phyloP scores from a whole-genome alignment of 2,797 vertebrate genomes.

The Anguilla marmorata region DNA sequence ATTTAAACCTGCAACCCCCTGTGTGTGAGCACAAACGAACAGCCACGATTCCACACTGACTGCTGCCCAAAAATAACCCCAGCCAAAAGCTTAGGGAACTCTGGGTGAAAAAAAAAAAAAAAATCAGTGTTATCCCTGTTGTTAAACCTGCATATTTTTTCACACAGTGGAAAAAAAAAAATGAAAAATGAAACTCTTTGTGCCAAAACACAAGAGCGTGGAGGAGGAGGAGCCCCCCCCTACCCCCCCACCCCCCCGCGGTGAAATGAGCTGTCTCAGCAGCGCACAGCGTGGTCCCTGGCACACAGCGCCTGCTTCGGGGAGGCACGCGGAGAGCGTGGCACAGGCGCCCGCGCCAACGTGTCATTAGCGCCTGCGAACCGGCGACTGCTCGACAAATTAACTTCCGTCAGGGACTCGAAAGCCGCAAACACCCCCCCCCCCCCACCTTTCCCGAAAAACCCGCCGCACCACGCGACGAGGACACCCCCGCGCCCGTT shows the following conservation, averaged over 20 bases:
- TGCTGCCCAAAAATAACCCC: not conserved
- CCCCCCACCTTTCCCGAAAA: not conserved
- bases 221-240: not conserved
- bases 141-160: constrained; percentile 6
- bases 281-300: constrained; percentile 6
- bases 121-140: not conserved
- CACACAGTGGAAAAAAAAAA: not conserved
- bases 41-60: not conserved
- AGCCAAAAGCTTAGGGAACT: not conserved
- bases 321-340: not conserved
- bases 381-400: not conserved
- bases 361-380: not conserved
- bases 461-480: not conserved
- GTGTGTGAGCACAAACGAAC: not conserved
- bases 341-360: not conserved
- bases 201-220: not conserved
- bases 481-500: no score
- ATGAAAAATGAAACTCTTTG: not conserved
- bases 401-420: not conserved
- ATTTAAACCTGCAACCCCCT: not conserved
- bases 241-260: no score
- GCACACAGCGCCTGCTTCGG: not conserved
- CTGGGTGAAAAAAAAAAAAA: not conserved
- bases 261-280: not conserved
- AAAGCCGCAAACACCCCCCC: not conserved